Base-by-base conservation (phyloP, 1,140 invertebrate species). In the Diabrotica virgifera region DNA sequence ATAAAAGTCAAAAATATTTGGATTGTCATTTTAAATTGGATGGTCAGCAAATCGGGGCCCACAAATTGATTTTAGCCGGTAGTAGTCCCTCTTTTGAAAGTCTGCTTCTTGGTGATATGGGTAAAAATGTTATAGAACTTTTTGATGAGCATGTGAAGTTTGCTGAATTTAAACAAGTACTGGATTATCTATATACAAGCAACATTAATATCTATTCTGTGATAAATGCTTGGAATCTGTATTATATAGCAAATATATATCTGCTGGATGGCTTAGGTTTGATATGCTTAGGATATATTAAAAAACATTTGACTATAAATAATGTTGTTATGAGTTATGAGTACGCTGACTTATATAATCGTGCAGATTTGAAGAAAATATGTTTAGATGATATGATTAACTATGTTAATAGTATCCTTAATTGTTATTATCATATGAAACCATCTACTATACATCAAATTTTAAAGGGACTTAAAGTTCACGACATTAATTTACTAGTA, bases 31-130 rank as follows among this genome's bases (percentile, higher is more conserved):
- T 86, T 69, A 74, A 78, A 63, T 80, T 84, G 36, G 75, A 76
- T 62, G 79, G 78, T 35, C 76, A 80, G 72, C 79, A 82, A 67
- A 80, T 89, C 52, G 79, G 81, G 73, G 84, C 84, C 57, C 88
- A 91, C 72, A 89, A 88, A 76, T 75, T 90, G 40, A 86, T 91
- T 62, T 71, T 92, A 36, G 83, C 85, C 7, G 84, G 85, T 9
- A 84, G 84, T 69, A 89, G 89, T 78, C 88, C 89, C 5, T 88
- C 90, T n/a, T 90, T 92, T 74, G 88, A 90, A 76, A 87, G 87
- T 9, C 88, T 90, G 86, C 85, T 89, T 67, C 89, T 83, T 77
- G 87, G 88, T 0, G 81, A 85, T n/a, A 65, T 89, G 66, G 85
- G 86, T 38, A 69, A 71, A 10, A 57, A 78, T 52, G 78, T 80